A percentile compares a stretch with the other conserved stretches of the same genome.
Conservation (phyloP, 2,113 vertebrate genomes). For the Megalops atlanticus region DNA sequence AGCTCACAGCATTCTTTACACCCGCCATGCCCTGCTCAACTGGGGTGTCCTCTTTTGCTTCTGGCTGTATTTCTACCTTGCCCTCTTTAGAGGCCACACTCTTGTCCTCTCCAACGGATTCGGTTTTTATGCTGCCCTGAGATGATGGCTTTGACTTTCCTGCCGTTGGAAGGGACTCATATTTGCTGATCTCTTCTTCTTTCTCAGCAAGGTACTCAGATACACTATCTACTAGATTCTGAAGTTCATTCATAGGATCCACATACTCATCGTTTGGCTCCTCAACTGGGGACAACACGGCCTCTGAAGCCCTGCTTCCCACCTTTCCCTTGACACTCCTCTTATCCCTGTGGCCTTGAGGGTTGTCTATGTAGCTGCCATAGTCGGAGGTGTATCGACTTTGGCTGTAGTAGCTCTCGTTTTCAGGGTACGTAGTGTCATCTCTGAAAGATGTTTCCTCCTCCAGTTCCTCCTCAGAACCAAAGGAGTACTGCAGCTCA, state of each 20-base stretch:
- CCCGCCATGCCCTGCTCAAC: constrained; percentile 69
- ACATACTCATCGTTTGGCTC: constrained; percentile 73
- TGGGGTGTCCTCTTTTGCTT: constrained; percentile 54
- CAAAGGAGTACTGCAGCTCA: constrained; percentile 76
- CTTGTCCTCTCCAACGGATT: constrained; percentile 64
- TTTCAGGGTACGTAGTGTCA: constrained; percentile 58
- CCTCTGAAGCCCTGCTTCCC: constrained; percentile 54
- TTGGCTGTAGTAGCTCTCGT: constrained; percentile 60
- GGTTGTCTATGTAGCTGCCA: constrained; percentile 46
- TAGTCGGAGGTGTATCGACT: constrained; percentile 34
- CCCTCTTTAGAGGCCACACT: constrained; percentile 47
- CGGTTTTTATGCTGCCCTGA: constrained; percentile 47
- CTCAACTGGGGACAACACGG: constrained; percentile 65
- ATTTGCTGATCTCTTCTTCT: constrained; percentile 90
- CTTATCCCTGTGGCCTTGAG: constrained; percentile 56
- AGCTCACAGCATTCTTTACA: constrained; percentile 83
- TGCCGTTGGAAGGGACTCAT: constrained; percentile 73
- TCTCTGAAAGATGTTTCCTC: constrained; percentile 57
- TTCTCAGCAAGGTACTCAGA: constrained; percentile 93
- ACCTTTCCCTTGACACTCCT: constrained; percentile 50
- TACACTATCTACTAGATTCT: constrained; percentile 87
- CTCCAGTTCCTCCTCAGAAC: constrained; percentile 81
- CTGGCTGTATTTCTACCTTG: constrained; percentile 51
- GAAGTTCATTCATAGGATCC: constrained; percentile 85
- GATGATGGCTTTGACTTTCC: constrained; percentile 63